phyloP scores from a whole-genome alignment of 2,888 invertebrate species.

The Imbricaverruca yamaguchii region DNA sequence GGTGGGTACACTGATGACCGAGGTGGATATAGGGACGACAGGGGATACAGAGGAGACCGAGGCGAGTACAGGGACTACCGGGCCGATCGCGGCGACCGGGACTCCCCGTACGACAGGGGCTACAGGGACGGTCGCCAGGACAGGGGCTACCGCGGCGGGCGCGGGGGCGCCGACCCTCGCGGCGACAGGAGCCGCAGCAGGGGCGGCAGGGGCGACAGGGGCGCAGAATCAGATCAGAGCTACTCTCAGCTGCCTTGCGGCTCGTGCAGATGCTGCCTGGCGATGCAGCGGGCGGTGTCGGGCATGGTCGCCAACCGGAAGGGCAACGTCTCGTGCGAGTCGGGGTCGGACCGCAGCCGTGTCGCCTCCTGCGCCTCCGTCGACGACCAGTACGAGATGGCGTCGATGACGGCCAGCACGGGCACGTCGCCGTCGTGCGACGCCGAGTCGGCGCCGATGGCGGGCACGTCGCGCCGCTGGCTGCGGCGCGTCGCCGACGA shows the following conservation, averaged over 20 bases:
- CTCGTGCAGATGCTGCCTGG: neutral
- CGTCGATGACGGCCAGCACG: neutral
- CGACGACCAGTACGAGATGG: neutral
- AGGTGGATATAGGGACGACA: neutral
- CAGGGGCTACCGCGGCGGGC: neutral
- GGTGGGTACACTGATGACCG: no score
- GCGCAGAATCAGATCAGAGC: neutral
- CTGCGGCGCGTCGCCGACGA: constrained; percentile 1
- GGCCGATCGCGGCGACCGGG: neutral
- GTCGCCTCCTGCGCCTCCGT: neutral
- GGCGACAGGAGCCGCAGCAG: neutral
- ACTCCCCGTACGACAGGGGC: neutral
- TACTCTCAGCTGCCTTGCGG: neutral
- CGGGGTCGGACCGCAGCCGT: neutral
- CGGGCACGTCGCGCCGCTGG: neutral
- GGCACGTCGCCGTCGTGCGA: neutral
- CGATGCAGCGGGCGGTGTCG: neutral
- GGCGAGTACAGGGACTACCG: neutral
- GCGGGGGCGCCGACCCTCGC: neutral
- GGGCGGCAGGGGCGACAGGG: neutral
- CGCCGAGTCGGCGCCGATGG: neutral
- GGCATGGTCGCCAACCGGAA: neutral
- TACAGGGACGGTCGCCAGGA: neutral
- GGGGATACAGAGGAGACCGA: neutral
- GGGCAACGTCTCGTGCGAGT: neutral